Percentiles rank a stretch among this genome's conserved stretches.
Evolutionary conservation across 1,140 invertebrate genomes (phyloP).

Genomic region (Tenebrio molitor): DNA sequence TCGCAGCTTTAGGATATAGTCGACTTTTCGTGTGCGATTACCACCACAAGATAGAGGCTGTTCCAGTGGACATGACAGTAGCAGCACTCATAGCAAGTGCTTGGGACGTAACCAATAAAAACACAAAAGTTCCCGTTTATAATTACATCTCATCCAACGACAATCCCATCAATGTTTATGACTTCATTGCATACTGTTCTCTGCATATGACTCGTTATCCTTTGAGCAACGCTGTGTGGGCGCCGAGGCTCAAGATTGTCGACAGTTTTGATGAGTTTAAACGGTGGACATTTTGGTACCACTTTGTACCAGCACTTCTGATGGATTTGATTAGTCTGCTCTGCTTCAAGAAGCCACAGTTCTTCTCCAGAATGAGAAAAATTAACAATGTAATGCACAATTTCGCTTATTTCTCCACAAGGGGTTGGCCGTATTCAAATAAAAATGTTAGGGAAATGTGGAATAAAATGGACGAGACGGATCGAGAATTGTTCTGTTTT

Average conservation of each 20-base stretch:
- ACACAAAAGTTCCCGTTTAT: slow-evolving; percentile 71
- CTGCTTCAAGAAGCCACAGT: slow-evolving; percentile 71
- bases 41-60: slow-evolving; percentile 78
- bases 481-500: slow-evolving; percentile 76
- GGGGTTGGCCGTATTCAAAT: slow-evolving; percentile 80
- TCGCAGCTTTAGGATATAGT: slow-evolving; percentile 75
- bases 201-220: slow-evolving; percentile 69
- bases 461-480: slow-evolving; percentile 69
- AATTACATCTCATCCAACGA: slow-evolving; percentile 78
- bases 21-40: slow-evolving; percentile 75
- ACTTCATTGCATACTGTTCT: slow-evolving; percentile 70
- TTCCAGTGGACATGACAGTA: slow-evolving; percentile 87
- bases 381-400: slow-evolving; percentile 61
- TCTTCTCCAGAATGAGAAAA: neutral
- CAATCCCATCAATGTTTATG: slow-evolving; percentile 76
- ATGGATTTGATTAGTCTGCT: slow-evolving; percentile 69
- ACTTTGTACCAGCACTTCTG: slow-evolving; percentile 72
- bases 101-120: slow-evolving; percentile 71
- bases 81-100: slow-evolving; percentile 82
- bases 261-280: slow-evolving; percentile 62
- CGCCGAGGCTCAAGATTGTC: slow-evolving; percentile 69
- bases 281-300: slow-evolving; percentile 65
- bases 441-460: slow-evolving; percentile 74
- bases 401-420: slow-evolving; percentile 78
- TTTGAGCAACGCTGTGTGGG: slow-evolving; percentile 72